These are phyloP conservation scores for Montipora sp. DNA, from an alignment of 64 coral and sea anemone genomes.

Conservation along the genomic window DNA sequence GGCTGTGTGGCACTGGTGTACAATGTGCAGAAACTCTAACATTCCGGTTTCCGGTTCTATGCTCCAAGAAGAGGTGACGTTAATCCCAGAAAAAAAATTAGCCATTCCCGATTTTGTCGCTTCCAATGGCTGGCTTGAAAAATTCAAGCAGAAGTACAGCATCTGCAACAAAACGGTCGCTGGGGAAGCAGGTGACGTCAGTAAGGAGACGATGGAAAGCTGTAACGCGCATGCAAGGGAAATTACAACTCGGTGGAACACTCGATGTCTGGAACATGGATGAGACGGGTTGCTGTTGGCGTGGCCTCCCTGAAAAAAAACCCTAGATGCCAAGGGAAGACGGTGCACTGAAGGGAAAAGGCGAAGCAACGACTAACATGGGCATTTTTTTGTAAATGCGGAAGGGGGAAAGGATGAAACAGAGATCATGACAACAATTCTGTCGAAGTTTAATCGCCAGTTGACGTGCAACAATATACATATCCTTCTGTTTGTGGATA, in stretches of 20 bases:
- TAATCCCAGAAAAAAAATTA: slow-evolving; percentile 43
- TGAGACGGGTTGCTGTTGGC: neutral
- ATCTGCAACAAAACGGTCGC: neutral
- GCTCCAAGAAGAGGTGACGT: slow-evolving; percentile 51
- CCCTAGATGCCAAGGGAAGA: too few relatives aligned
- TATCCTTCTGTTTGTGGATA: too few relatives aligned
- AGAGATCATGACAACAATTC: too few relatives aligned
- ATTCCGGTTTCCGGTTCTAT: slow-evolving; percentile 51
- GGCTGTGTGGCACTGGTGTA: slow-evolving; percentile 71
- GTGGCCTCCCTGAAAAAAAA: too few relatives aligned
- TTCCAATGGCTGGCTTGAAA: slow-evolving; percentile 34
- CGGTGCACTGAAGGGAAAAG: too few relatives aligned
- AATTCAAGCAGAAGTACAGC: slow-evolving; percentile 1
- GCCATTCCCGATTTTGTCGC: neutral
- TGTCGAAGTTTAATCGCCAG: too few relatives aligned
- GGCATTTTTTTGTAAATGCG: too few relatives aligned
- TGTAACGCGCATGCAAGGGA: too few relatives aligned
- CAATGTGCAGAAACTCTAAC: slow-evolving; percentile 63
- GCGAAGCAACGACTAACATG: too few relatives aligned
- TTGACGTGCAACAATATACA: too few relatives aligned
- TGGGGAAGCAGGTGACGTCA: slow-evolving; percentile 50
- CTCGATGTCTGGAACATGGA: neutral
- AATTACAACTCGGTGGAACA: too few relatives aligned
- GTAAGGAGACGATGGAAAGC: neutral
- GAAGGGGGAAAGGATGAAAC: too few relatives aligned